phyloP scores from a whole-genome alignment of 2,888 invertebrate species.

The Orthosia incerta region DNA sequence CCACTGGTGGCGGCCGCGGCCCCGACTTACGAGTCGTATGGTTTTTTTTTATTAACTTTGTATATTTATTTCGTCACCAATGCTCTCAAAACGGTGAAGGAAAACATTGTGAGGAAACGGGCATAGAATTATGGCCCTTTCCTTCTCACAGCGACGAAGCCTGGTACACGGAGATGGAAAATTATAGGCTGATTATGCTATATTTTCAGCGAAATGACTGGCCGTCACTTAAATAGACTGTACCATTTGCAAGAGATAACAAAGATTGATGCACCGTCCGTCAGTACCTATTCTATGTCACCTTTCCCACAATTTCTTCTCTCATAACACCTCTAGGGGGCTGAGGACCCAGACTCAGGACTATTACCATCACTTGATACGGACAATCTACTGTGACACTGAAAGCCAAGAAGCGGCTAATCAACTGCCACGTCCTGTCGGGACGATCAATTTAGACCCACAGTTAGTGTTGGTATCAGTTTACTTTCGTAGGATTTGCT shows the following conservation, averaged over 20 bases:
- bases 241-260: background rate
- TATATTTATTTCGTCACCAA: too few species aligned
- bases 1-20: too few species aligned
- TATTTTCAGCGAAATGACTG: background rate
- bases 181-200: too few species aligned
- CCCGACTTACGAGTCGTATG: too few species aligned
- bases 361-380: slow-evolving; percentile 45
- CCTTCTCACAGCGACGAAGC: too few species aligned
- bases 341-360: slow-evolving; percentile 28
- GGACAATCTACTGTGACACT: slow-evolving; percentile 73
- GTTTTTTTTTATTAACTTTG: too few species aligned
- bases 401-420: slow-evolving; percentile 65
- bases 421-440: slow-evolving; percentile 76
- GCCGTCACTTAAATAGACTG: background rate
- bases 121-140: too few species aligned
- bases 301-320: slow-evolving; percentile 20
- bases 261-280: background rate
- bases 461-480: slow-evolving; percentile 52
- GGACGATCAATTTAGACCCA: slow-evolving; percentile 68
- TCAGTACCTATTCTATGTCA: background rate
- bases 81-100: too few species aligned
- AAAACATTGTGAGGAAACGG: too few species aligned
- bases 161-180: too few species aligned
- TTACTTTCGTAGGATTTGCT: slow-evolving; percentile 49
- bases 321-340: background rate